Percentiles rank a stretch among this genome's conserved stretches.
Evolutionary conservation across 2,797 vertebrate species (phyloP).

Genomic region (Stomatorhinus walkeri): DNA sequence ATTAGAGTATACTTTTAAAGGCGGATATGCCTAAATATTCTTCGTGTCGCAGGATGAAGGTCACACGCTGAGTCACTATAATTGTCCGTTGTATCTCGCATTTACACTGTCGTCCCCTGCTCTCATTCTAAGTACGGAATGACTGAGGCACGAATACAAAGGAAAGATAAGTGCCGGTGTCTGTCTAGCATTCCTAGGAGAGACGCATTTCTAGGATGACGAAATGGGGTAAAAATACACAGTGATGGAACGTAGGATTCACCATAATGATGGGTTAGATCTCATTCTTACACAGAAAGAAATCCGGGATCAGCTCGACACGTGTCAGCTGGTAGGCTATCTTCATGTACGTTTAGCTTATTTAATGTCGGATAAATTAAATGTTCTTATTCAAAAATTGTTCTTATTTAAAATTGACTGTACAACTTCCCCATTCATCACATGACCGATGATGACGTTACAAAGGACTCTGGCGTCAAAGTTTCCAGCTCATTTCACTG

Average conservation of each 20-base stretch:
- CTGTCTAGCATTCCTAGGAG: neutral
- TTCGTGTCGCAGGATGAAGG: neutral
- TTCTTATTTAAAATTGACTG: neutral
- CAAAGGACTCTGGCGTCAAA: neutral
- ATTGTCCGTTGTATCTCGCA: neutral
- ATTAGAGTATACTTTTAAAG: neutral
- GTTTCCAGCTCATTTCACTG: neutral
- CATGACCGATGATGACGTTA: neutral
- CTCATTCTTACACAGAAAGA: neutral
- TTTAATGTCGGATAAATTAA: neutral
- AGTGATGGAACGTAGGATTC: neutral
- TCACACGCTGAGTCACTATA: neutral
- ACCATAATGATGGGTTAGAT: neutral
- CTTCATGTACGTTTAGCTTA: neutral
- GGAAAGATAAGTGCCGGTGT: neutral
- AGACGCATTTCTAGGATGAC: neutral
- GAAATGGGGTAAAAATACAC: neutral
- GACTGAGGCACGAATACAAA: neutral
- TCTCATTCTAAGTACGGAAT: neutral
- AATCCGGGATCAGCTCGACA: neutral
- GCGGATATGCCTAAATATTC: neutral
- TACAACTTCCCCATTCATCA: neutral
- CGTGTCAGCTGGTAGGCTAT: neutral
- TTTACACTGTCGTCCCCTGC: neutral
- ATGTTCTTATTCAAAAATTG: neutral